These are phyloP conservation scores for Calosoma granatense DNA, from an alignment of 1,140 invertebrate species.

Conservation along the genomic window DNA sequence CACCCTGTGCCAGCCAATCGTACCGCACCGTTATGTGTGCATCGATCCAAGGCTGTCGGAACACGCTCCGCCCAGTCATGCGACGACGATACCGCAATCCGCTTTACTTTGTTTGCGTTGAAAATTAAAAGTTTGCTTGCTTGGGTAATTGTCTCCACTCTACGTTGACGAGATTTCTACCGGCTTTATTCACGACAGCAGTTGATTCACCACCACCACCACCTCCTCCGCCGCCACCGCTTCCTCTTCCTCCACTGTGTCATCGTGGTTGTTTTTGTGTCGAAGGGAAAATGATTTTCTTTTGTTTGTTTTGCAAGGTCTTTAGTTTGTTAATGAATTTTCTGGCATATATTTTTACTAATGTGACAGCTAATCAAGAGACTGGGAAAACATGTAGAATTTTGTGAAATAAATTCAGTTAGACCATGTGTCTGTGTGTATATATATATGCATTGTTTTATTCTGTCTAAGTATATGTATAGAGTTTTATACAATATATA, in stretches of 20 bases:
- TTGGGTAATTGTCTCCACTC: slow-evolving; percentile 1
- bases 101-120: slow-evolving; percentile 3
- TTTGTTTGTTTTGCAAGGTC: neutral
- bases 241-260: too few species aligned
- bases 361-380: too few species aligned
- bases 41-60: neutral
- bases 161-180: slow-evolving; percentile 1
- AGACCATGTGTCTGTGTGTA: too few species aligned
- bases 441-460: neutral
- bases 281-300: too few species aligned
- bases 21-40: neutral
- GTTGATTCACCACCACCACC: neutral
- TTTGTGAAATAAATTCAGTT: too few species aligned
- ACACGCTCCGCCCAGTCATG: neutral
- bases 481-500: neutral
- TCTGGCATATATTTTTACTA: too few species aligned
- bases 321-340: too few species aligned
- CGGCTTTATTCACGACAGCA: neutral
- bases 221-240: neutral
- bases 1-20: neutral
- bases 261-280: too few species aligned
- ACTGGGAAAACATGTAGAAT: too few species aligned
- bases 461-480: neutral
- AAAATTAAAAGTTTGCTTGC: slow-evolving; percentile 4
- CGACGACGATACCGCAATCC: neutral